phyloP scores from a whole-genome alignment of 2,888 invertebrate species.

The Apomyelois bistriatella region DNA sequence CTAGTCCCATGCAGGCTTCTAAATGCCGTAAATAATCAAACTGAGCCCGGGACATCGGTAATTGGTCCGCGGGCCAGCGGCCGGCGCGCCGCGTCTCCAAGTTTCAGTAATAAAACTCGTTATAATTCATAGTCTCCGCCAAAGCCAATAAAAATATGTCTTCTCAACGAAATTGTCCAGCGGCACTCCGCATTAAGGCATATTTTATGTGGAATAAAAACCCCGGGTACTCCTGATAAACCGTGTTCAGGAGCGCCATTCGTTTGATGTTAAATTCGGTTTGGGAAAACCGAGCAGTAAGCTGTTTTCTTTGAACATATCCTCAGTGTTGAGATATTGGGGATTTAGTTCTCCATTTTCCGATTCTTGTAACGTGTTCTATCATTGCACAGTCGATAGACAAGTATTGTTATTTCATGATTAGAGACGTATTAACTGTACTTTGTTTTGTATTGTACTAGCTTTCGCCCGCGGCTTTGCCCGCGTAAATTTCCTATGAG shows the following conservation, averaged over 20 bases:
- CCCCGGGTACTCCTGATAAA: neutral
- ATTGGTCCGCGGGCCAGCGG: neutral
- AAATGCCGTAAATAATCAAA: conserved; percentile 1
- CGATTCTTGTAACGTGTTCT: no score
- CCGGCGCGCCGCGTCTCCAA: neutral
- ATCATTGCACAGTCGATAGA: no score
- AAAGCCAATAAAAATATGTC: conserved; percentile 12
- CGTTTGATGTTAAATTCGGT: no score
- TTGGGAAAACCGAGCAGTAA: no score
- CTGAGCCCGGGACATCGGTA: neutral
- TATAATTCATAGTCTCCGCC: conserved; percentile 17
- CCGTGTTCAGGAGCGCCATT: neutral
- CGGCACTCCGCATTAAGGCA: neutral
- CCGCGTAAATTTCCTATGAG: no score
- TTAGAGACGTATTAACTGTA: no score
- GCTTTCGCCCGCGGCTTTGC: no score
- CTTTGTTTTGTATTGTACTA: no score
- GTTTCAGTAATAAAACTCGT: conserved; percentile 17
- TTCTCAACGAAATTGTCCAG: conserved; percentile 4
- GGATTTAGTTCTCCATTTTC: neutral
- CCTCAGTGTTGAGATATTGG: neutral
- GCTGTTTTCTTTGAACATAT: no score
- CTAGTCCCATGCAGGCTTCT: neutral
- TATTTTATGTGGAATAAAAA: neutral
- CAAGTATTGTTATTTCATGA: no score